Conservation (phyloP, 1,140 invertebrate genomes). For the Drosophila setifemur region DNA sequence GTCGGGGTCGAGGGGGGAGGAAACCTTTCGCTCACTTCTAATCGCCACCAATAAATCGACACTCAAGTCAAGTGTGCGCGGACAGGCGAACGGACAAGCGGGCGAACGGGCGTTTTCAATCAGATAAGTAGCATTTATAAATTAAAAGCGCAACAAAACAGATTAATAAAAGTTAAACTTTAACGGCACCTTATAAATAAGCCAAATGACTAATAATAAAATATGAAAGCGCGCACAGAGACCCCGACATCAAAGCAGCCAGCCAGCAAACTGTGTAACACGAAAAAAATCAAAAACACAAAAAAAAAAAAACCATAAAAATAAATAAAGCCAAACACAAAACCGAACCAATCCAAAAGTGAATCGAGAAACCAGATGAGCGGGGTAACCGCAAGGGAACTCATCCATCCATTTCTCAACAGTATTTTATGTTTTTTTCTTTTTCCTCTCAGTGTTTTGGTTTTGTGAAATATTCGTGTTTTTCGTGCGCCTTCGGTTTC, state of each 20-base stretch:
- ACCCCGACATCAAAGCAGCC: constrained; percentile 60
- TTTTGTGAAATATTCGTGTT: constrained; percentile 25
- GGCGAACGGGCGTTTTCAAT: constrained; percentile 55
- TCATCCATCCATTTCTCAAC: constrained; percentile 38
- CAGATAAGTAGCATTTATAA: constrained; percentile 79
- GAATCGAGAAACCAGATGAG: constrained; percentile 10
- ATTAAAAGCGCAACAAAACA: constrained; percentile 76
- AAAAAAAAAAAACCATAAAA: too few species aligned
- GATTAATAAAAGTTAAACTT: constrained; percentile 79
- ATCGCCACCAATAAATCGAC: constrained; percentile 73
- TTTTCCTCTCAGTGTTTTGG: too few species aligned
- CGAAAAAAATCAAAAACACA: too few species aligned
- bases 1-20: neutral
- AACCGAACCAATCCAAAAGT: constrained; percentile 22
- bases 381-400: constrained; percentile 32
- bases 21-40: constrained; percentile 43
- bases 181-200: constrained; percentile 78
- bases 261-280: constrained; percentile 23
- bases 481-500: constrained; percentile 13
- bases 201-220: constrained; percentile 79
- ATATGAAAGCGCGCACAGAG: constrained; percentile 66
- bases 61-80: constrained; percentile 68
- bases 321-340: constrained; percentile 19
- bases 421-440: constrained; percentile 6
- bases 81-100: constrained; percentile 16